phyloP scores from a whole-genome alignment of 2,113 vertebrate genomes.

The Lasiurus cinereus region DNA sequence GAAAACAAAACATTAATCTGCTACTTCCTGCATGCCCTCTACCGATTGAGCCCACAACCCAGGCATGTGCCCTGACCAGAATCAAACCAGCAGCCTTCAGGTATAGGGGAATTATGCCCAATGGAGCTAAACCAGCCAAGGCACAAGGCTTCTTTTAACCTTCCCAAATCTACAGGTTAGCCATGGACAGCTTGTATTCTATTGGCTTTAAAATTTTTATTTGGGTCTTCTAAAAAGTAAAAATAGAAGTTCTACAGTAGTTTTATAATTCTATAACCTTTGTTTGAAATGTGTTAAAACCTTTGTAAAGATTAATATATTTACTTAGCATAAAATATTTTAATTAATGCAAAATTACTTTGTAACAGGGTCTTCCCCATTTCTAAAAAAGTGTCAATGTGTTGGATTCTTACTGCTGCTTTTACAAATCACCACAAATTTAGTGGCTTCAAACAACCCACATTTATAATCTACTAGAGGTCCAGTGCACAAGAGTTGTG shows the following conservation, averaged over 20 bases:
- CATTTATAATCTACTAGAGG: not conserved
- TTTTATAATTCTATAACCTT: not conserved
- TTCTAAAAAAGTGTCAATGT: not conserved
- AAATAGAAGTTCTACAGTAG: not conserved
- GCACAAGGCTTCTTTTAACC: not conserved
- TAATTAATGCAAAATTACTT: not conserved
- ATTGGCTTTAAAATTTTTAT: not conserved
- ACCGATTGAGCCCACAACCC: no score
- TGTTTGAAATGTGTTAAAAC: not conserved
- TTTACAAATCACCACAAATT: not conserved
- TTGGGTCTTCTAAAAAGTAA: not conserved
- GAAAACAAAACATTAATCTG: no score
- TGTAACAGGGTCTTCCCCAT: not conserved
- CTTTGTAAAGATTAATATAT: not conserved
- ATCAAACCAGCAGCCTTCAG: no score
- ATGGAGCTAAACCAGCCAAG: no score
- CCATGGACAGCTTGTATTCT: not conserved
- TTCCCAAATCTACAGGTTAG: not conserved
- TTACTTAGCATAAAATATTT: not conserved
- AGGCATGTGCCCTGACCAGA: no score
- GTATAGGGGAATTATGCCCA: no score
- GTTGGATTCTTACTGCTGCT: not conserved
- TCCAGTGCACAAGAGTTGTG: no score
- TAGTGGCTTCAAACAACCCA: not conserved
- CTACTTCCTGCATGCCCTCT: no score